These are phyloP conservation scores for Cyclura pinguis DNA, from an alignment of 2,797 vertebrate genomes.

Conservation along the genomic window DNA sequence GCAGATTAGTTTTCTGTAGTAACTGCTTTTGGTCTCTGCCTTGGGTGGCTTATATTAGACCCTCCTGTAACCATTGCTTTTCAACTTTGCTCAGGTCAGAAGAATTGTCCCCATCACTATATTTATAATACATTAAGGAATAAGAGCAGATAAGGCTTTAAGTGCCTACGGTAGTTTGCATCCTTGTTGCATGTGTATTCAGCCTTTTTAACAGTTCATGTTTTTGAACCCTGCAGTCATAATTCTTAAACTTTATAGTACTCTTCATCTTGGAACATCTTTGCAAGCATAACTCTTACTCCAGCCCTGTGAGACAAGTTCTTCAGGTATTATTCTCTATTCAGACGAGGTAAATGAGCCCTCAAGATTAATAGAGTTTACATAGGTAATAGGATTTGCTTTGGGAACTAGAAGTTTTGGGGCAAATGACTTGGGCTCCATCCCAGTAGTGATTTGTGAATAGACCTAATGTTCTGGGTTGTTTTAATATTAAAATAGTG, in stretches of 20 bases:
- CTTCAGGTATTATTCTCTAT: slow-evolving; percentile 39
- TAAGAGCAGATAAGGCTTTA: slow-evolving; percentile 22
- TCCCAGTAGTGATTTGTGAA: neutral
- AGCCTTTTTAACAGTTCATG: slow-evolving; percentile 29
- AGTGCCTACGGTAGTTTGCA: neutral
- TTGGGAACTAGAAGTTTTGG: neutral
- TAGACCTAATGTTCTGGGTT: slow-evolving; percentile 21
- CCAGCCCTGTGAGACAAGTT: slow-evolving; percentile 36
- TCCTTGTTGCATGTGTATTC: neutral
- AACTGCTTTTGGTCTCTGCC: neutral
- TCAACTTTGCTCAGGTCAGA: neutral
- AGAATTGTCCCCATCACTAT: neutral
- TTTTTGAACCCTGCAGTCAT: slow-evolving; percentile 46
- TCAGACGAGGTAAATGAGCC: slow-evolving; percentile 38
- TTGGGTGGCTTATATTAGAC: neutral
- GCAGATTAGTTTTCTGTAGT: neutral
- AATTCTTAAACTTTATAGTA: slow-evolving; percentile 44
- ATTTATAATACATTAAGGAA: slow-evolving; percentile 24
- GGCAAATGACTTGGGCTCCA: slow-evolving; percentile 26
- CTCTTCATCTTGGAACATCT: slow-evolving; percentile 40
- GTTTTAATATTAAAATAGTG: slow-evolving; percentile 14
- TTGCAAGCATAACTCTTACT: slow-evolving; percentile 42
- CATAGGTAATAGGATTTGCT: slow-evolving; percentile 17
- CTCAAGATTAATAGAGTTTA: slow-evolving; percentile 38
- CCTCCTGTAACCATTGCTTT: neutral